Evolutionary conservation across 2,113 vertebrate species (phyloP), one percentile per base, ranked within the genome.

Genomic region (Balaeniceps rex): DNA sequence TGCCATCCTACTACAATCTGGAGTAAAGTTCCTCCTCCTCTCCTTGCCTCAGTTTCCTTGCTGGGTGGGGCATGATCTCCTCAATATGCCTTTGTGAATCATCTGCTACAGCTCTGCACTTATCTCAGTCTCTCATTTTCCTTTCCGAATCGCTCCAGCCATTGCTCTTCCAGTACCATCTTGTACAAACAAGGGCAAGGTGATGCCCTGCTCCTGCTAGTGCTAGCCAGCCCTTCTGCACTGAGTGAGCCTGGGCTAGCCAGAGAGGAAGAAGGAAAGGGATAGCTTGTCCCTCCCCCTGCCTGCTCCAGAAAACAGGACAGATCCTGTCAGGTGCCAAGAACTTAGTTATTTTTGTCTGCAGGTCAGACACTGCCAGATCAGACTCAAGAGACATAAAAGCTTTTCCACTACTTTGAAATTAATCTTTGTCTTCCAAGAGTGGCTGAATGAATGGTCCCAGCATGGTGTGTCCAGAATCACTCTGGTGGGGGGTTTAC

Each of bases 291-390:
- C 57, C 74, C 78, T 79, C 71, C 31, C 24, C 47, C 21, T 64
- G 17, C 29, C 65, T 91, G 83, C 87, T 71, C 60, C 58, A 61
- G 84, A 72, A 94, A 93, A 44, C 74, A 71, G 81, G 49, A 69
- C 63, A 40, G 70, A 84, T 28, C 58, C 89, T 83, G 47, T 31
- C 74, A 91, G 78, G 28, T 85, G 81, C 78, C 44, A 72, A 51
- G 65, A 87, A 68, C 61, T 46, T 75, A 44, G 72, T 86, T 94
- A 95, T 96, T 96, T 96, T 55, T 69, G 31, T 76, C 93, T 87
- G 74, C 57, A 72, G 61, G 92, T 95, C 92, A 97, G 81, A 92
- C 34, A 5, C 40, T 80, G 64, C 36, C 57, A 88, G 88, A 90
- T 94, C 90, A 92, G 79, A 61, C 86, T 46, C 60, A 55, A 65